Conservation (phyloP, 1,140 invertebrate species). For the Rhizoglyphus robini region DNA sequence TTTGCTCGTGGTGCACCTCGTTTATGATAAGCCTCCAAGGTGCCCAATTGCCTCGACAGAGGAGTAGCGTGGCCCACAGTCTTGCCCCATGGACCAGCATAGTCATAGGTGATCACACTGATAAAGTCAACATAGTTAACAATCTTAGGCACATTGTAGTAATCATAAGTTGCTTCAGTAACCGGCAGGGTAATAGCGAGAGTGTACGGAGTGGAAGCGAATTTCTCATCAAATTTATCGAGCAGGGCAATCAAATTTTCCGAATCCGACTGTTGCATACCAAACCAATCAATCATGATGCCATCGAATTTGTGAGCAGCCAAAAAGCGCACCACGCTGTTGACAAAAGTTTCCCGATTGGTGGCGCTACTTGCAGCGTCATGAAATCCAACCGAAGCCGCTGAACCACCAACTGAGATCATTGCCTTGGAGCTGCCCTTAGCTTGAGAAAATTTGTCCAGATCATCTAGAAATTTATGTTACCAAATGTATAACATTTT, state of each 20-base stretch:
- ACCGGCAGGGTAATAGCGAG: constrained; percentile 14
- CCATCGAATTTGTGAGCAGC: constrained; percentile 10
- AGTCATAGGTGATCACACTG: constrained; percentile 13
- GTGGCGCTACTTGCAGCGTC: not conserved
- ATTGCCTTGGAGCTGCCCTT: constrained; percentile 16
- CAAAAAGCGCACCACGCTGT: constrained; percentile 7
- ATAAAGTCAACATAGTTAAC: constrained; percentile 17
- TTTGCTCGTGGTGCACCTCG: constrained; percentile 12
- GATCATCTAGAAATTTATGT: constrained; percentile 4
- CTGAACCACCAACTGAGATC: constrained; percentile 14
- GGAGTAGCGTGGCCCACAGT: constrained; percentile 13
- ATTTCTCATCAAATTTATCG: constrained; percentile 20
- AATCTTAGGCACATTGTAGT: constrained; percentile 10
- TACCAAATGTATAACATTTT: not conserved
- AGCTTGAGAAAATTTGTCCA: constrained; percentile 12
- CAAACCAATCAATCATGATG: constrained; percentile 20
- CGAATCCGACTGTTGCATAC: not conserved
- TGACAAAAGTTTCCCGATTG: constrained; percentile 15
- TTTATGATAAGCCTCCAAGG: constrained; percentile 9
- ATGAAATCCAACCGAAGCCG: constrained; percentile 4
- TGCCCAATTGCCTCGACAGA: constrained; percentile 6
- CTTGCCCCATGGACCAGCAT: constrained; percentile 12
- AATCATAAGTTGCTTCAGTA: not conserved
- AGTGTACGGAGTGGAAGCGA: constrained; percentile 10
- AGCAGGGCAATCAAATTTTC: constrained; percentile 14